Evolutionary conservation across 2,888 invertebrate species (phyloP), one percentile per base, ranked within the genome.

Genomic region (Agrochola macilenta): DNA sequence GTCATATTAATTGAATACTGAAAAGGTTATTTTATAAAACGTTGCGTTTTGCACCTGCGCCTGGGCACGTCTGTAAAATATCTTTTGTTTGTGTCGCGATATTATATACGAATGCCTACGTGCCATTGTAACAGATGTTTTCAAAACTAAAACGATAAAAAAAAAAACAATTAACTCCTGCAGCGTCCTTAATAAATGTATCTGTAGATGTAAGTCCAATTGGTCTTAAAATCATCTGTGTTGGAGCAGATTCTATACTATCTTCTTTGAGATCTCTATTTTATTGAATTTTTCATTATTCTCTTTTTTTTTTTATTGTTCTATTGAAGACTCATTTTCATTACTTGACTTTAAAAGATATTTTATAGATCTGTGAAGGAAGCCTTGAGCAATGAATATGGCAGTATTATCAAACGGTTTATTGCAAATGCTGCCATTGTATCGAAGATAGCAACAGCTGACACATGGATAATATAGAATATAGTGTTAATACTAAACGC

Each of bases 101-200:
- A 87, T 80, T 83, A 83, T 74, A 76, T 84, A 81, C 74, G 80
- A 80, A 80, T 88, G 78, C 77, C 85, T 86, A 83, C 87, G 74
- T 89, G 83, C 86, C 85, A 76, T 66, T 73, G 78, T 70, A 87
- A 88, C 88, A 90, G 87, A 88, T 90, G 90, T 87, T 88, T 87
- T 79, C 35, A 74, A 78, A 82, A 82, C 69, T 73, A 74, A 87
- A 91, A 84, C 83, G 80, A 87, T 88, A 84, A 82, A 75, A 86
- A 83, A 79, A 80, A 80, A 75, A 86, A 83, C 80, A 80, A 80
- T 81, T 80, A 82, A 80, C 54, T 66, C 43, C 63, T 70, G 49
- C 39, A 11, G 14, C 26, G 8, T n/a, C 11, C 17, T 14, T 49
- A 17, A 20, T 43, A n/a, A 5, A 20, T 39, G 0, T 35, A 23